Conservation (phyloP, 1,140 invertebrate genomes). For the Ectropis grisescens region DNA sequence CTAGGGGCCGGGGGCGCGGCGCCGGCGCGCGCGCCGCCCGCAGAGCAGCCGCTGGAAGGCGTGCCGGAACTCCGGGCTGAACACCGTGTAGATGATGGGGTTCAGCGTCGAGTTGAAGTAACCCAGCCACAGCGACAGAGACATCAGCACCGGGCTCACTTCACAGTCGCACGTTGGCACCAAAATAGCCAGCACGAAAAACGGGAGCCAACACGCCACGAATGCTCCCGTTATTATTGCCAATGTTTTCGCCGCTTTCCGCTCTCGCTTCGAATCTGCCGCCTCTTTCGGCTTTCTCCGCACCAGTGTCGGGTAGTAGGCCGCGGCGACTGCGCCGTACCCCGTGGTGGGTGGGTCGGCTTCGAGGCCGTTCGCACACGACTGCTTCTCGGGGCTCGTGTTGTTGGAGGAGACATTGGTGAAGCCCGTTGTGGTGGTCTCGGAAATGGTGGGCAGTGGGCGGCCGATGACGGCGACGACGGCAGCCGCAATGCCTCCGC, state of each 20-base stretch:
- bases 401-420: conserved; percentile 80
- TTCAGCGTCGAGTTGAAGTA: conserved; percentile 93
- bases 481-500: conserved; percentile 79
- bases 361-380: conserved; percentile 78
- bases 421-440: conserved; percentile 73
- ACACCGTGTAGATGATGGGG: conserved; percentile 91
- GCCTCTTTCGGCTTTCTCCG: conserved; percentile 76
- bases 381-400: conserved; percentile 77
- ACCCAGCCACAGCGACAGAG: conserved; percentile 84
- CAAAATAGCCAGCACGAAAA: conserved; percentile 90
- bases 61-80: conserved; percentile 89
- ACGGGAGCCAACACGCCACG: conserved; percentile 90
- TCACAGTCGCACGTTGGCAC: conserved; percentile 79
- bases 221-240: conserved; percentile 93
- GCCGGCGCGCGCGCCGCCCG: conserved; percentile 70
- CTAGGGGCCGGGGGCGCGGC: conserved; percentile 36
- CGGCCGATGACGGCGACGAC: conserved; percentile 80
- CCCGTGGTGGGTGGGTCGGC: conserved; percentile 75
- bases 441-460: conserved; percentile 78
- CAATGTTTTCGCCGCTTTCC: conserved; percentile 92
- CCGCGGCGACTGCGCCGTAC: conserved; percentile 66
- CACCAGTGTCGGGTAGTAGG: conserved; percentile 60
- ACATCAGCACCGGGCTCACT: conserved; percentile 73
- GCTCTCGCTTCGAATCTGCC: conserved; percentile 85
- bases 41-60: conserved; percentile 88